phyloP scores from a whole-genome alignment of 2,797 vertebrate genomes.

The Avahi laniger region DNA sequence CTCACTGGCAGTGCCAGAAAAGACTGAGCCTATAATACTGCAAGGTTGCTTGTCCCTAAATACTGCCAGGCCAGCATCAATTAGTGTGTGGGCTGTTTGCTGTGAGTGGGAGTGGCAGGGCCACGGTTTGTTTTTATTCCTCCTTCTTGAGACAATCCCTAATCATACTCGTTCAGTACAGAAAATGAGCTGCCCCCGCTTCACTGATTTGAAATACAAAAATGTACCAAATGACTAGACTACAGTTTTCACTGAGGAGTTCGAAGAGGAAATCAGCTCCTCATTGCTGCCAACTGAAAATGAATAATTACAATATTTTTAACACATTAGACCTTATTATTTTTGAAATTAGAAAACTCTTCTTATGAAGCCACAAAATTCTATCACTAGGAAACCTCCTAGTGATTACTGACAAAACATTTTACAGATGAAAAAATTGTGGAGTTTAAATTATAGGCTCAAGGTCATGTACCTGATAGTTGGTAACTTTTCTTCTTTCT shows the following conservation, averaged over 20 bases:
- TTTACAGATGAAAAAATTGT: conserved; percentile 22
- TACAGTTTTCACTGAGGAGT: conserved; percentile 62
- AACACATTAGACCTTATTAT: conserved; percentile 58
- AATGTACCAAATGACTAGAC: conserved; percentile 64
- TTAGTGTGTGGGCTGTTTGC: conserved; percentile 46
- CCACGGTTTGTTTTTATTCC: conserved; percentile 58
- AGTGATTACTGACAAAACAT: not conserved
- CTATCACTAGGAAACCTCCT: not conserved
- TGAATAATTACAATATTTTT: conserved; percentile 57
- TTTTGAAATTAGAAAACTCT: conserved; percentile 46
- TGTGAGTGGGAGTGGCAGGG: conserved; percentile 24
- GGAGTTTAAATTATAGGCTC: conserved; percentile 36
- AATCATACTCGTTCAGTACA: conserved; percentile 31
- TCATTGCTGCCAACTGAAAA: conserved; percentile 54
- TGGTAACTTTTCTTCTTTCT: conserved; percentile 10
- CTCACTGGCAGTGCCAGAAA: not conserved
- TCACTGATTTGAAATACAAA: conserved; percentile 63
- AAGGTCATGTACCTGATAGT: not conserved
- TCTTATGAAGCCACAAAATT: not conserved
- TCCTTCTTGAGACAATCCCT: conserved; percentile 61
- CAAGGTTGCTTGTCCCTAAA: conserved; percentile 40
- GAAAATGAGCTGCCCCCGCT: conserved; percentile 59
- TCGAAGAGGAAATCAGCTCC: conserved; percentile 61
- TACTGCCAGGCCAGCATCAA: not conserved
- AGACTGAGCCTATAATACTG: conserved; percentile 5